phyloP scores from a whole-genome alignment of 2,113 vertebrate species.

The Entelurus aequoreus region DNA sequence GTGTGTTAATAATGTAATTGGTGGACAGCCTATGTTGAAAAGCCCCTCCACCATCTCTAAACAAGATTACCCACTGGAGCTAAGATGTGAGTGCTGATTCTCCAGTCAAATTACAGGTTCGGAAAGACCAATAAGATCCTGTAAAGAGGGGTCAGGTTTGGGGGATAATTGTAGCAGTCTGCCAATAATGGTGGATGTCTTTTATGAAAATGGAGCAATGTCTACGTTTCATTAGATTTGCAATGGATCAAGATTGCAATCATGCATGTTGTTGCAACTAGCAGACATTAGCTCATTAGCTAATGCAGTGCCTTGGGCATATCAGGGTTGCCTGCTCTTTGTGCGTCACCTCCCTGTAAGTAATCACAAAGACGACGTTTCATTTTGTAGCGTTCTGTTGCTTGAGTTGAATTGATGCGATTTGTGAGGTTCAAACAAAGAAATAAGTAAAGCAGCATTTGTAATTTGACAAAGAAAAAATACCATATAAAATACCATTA shows the following conservation, averaged over 20 bases:
- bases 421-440: no score
- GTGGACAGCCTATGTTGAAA: conserved; percentile 34
- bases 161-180: conserved; percentile 14
- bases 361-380: conserved; percentile 7
- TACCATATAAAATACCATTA: no score
- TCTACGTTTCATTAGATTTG: conserved; percentile 48
- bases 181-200: conserved; percentile 11
- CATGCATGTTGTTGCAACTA: conserved; percentile 17
- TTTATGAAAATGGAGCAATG: conserved; percentile 29
- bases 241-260: conserved; percentile 50
- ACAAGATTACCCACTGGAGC: conserved; percentile 27
- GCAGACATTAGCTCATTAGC: conserved; percentile 35
- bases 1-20: conserved; percentile 56
- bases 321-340: conserved; percentile 1
- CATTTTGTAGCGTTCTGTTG: not conserved
- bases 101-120: conserved; percentile 5
- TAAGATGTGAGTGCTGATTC: conserved; percentile 7
- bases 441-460: no score
- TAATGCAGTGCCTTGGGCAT: conserved; percentile 41
- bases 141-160: conserved; percentile 6
- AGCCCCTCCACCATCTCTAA: conserved; percentile 15
- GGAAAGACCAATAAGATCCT: conserved; percentile 14
- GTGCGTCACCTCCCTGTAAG: conserved; percentile 1
- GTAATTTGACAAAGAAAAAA: no score
- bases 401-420: not conserved